Percentiles rank a stretch among this genome's conserved stretches.
These are phyloP conservation scores for Drosophila austrosaltans DNA, from an alignment of 2,888 invertebrate species.

Conservation along the genomic window DNA sequence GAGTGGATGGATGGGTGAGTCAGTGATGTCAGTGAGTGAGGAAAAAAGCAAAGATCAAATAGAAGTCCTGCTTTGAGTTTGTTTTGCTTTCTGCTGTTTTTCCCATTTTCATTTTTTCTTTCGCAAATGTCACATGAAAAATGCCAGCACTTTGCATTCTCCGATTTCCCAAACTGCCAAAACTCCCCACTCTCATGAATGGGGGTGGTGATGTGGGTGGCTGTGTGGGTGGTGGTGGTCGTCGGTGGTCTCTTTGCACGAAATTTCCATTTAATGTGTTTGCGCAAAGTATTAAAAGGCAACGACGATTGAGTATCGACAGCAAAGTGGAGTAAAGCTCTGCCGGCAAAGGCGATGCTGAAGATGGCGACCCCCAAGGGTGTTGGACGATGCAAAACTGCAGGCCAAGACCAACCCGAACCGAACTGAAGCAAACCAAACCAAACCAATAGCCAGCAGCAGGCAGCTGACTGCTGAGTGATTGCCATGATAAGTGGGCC, in stretches of 20 bases:
- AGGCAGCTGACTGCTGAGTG: slow-evolving; percentile 64
- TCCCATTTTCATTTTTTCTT: slow-evolving; percentile 18
- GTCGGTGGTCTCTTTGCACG: slow-evolving; percentile 55
- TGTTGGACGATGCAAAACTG: background rate
- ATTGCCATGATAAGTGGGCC: slow-evolving; percentile 80
- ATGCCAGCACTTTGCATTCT: slow-evolving; percentile 73
- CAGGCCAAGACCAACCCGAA: background rate
- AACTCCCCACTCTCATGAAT: slow-evolving; percentile 15
- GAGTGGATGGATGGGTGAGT: no score
- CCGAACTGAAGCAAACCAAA: slow-evolving; percentile 7
- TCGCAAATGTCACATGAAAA: slow-evolving; percentile 75
- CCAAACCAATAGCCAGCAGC: slow-evolving; percentile 16
- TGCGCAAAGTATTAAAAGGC: slow-evolving; percentile 75
- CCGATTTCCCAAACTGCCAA: slow-evolving; percentile 10
- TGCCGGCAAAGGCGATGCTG: slow-evolving; percentile 50
- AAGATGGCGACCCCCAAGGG: slow-evolving; percentile 33
- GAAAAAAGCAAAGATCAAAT: slow-evolving; percentile 71
- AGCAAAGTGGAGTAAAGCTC: slow-evolving; percentile 66
- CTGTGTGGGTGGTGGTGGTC: slow-evolving; percentile 15
- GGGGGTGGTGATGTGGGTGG: no score
- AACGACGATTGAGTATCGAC: slow-evolving; percentile 78
- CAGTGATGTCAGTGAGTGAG: no score
- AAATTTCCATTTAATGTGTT: slow-evolving; percentile 78
- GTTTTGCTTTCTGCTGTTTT: slow-evolving; percentile 59
- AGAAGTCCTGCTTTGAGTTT: slow-evolving; percentile 61